phyloP scores from a whole-genome alignment of 1,140 invertebrate species.

The Drosophila orosa region DNA sequence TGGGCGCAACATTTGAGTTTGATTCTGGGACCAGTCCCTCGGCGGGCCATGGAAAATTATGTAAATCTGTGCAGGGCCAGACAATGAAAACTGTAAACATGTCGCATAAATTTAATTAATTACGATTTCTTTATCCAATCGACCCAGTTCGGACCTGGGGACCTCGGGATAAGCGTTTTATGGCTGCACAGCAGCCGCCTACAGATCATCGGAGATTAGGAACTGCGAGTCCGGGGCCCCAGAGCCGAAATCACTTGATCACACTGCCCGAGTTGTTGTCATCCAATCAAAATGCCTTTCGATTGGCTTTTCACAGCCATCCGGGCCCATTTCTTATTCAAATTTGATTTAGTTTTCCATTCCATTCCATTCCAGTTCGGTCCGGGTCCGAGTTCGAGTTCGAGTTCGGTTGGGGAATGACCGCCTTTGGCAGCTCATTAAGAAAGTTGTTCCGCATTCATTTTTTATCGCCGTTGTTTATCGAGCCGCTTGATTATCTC shows the following conservation, averaged over 20 bases:
- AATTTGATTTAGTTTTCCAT: slow-evolving; percentile 74
- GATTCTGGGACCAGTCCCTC: slow-evolving; percentile 31
- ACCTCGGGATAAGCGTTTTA: slow-evolving; percentile 66
- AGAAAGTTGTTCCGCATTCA: slow-evolving; percentile 82
- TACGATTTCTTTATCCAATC: slow-evolving; percentile 82
- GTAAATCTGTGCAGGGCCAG: slow-evolving; percentile 63
- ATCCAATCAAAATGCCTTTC: slow-evolving; percentile 60
- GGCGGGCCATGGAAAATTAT: slow-evolving; percentile 60
- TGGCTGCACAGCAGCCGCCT: slow-evolving; percentile 77
- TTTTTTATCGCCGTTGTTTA: slow-evolving; percentile 79
- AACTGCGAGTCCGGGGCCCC: slow-evolving; percentile 8
- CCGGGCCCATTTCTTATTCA: slow-evolving; percentile 71
- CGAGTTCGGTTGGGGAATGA: slow-evolving; percentile 18
- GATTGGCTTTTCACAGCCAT: slow-evolving; percentile 57
- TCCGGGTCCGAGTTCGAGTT: neutral
- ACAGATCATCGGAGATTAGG: slow-evolving; percentile 75
- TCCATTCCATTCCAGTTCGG: slow-evolving; percentile 25
- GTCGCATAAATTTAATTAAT: slow-evolving; percentile 83
- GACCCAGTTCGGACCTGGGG: slow-evolving; percentile 55
- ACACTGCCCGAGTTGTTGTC: slow-evolving; percentile 51
- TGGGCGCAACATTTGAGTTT: slow-evolving; percentile 71
- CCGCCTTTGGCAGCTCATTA: slow-evolving; percentile 81
- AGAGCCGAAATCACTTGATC: slow-evolving; percentile 69
- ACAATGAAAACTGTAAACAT: slow-evolving; percentile 81
- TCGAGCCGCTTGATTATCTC: slow-evolving; percentile 72